Evolutionary conservation across 2,888 invertebrate genomes (phyloP), one percentile per base, ranked within the genome.

Genomic region (Agrochola circellaris): DNA sequence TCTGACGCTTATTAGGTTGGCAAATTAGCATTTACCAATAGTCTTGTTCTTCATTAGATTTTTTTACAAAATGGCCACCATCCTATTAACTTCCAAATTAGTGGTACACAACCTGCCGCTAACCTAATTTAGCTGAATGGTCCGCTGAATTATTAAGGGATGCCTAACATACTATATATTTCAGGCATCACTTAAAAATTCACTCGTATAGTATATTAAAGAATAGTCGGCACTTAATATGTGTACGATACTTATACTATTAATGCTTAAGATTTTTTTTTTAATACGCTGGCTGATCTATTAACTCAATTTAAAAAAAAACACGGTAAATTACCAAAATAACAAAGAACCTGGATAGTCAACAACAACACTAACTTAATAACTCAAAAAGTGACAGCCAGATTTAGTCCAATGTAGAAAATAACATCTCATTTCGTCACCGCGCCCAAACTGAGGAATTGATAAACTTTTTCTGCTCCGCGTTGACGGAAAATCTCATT

Each of bases 381-480:
- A 61, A 38, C 54, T 58, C 23, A 17, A 66, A 75, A 73, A 56
- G 17, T 54, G 54, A 75, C 45, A 20, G 62, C 20, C 23, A 54
- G 45, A 73, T 58, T 67, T 74, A 51, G 69, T 70, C 38, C 26
- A 45, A 67, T 65, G 34, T 62, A 74, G 34, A 62, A 78, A 79
- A 71, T 72, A 75, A 62, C 73, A 56, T 38, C 56, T 78, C 61
- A 84, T 80, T 73, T 73, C 26, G 48, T 75, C 64, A 70, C 70
- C 45, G 58, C 61, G n/a, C 38, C 73, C 38, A 20, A 38, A 45
- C 38, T 74, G 64, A 66, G 77, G 70, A 84, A 79, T 80, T 85
- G 73, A 86, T 81, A 81, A 86, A 86, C 77, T 87, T 86, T 79
- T 72, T 83, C 73, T 58, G 64, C 79, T 75, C 38, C 54, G 48